Evolutionary conservation across 2,797 vertebrate genomes (phyloP).

Genomic region (Morelia viridis): DNA sequence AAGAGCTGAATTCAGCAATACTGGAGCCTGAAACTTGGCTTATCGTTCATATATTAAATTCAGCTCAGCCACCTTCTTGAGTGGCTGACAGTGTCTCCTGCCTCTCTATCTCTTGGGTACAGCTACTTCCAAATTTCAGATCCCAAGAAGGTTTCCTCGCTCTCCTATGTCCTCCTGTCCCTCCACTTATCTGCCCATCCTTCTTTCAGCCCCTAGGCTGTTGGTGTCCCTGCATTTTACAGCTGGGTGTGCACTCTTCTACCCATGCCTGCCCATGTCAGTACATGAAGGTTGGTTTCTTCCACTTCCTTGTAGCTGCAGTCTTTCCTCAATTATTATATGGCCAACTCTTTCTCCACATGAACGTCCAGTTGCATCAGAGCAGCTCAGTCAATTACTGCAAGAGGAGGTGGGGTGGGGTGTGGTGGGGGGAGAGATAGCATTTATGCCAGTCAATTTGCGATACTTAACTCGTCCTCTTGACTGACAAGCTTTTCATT

Average conservation of each 20-base stretch:
- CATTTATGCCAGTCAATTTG: not conserved
- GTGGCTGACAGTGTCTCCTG: not conserved
- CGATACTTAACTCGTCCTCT: not conserved
- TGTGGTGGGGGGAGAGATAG: not conserved
- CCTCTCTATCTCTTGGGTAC: not conserved
- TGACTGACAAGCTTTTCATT: not conserved
- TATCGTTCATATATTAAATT: not conserved
- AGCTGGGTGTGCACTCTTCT: not conserved
- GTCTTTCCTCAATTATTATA: not conserved
- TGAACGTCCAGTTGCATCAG: not conserved
- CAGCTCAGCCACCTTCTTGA: not conserved
- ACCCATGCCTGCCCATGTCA: not conserved
- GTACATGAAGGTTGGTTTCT: not conserved
- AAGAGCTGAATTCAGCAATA: not conserved
- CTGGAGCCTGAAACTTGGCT: not conserved
- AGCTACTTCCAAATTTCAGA: not conserved
- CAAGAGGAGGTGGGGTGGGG: too few relatives aligned
- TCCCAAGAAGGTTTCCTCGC: not conserved
- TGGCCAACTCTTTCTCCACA: not conserved
- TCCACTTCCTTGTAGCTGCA: not conserved
- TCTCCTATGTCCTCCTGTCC: too few relatives aligned
- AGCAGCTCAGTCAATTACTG: not conserved
- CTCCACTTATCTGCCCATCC: not conserved
- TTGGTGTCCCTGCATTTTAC: not conserved
- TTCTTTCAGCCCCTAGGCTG: not conserved